Conservation (phyloP, 2,797 vertebrate species). For the Scolopax rusticola region DNA sequence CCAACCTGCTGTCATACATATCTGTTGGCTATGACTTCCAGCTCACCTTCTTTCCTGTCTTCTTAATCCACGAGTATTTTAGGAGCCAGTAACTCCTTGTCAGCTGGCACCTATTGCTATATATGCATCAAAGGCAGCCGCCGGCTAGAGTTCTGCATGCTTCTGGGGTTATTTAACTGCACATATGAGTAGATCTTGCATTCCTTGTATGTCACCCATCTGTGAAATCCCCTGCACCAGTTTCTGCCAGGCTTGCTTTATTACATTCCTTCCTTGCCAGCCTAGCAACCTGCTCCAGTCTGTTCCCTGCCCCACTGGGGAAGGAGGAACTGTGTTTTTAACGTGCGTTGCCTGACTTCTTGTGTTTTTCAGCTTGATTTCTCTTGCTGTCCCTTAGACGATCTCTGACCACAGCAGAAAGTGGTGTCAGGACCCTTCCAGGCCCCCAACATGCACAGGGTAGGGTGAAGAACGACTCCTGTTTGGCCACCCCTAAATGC, state of each 20-base stretch:
- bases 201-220: conserved; percentile 44
- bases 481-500: background rate
- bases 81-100: conserved; percentile 27
- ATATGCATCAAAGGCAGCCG: conserved; percentile 56
- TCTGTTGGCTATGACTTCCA: background rate
- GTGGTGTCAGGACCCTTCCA: background rate
- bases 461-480: background rate
- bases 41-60: background rate
- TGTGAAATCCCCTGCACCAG: conserved; percentile 3
- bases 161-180: conserved; percentile 52
- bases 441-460: background rate
- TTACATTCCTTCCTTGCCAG: background rate
- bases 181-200: background rate
- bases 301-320: background rate
- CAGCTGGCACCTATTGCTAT: conserved; percentile 55
- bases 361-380: background rate
- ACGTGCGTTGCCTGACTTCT: background rate
- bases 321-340: background rate
- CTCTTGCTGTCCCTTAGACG: background rate
- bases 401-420: background rate
- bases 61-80: conserved; percentile 49
- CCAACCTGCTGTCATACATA: background rate
- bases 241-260: conserved; percentile 34
- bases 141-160: conserved; percentile 16
- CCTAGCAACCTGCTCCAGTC: background rate